Conservation (phyloP, 92 coral and sea anemone genomes). For the Bergia sp. region DNA sequence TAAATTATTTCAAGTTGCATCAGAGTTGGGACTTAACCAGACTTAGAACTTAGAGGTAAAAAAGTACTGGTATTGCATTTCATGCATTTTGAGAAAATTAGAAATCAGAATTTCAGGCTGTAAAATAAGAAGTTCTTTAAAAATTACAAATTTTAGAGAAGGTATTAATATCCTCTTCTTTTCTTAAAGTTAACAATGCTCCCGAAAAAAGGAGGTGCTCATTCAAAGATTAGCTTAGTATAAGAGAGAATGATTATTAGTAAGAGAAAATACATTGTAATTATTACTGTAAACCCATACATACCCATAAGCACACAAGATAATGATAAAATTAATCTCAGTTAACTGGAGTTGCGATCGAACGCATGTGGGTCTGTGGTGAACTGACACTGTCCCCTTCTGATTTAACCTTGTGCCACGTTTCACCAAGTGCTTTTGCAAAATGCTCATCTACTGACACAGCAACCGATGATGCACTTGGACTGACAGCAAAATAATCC, state of each 20-base stretch:
- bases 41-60: not conserved
- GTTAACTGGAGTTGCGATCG: constrained; percentile 81
- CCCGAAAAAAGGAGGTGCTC: not conserved
- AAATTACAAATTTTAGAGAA: too few species aligned
- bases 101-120: not conserved
- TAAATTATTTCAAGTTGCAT: too few species aligned
- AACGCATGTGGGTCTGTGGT: constrained; percentile 68
- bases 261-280: not conserved
- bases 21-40: not conserved
- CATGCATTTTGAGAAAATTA: not conserved
- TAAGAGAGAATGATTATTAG: too few species aligned
- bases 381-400: constrained; percentile 51
- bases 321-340: constrained; percentile 12
- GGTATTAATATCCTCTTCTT: too few species aligned
- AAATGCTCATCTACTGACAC: constrained; percentile 99
- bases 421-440: constrained; percentile 95
- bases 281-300: not conserved
- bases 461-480: constrained; percentile 73
- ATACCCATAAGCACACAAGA: not conserved
- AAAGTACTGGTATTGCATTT: not conserved
- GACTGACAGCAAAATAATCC: constrained; percentile 90
- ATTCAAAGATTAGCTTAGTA: not conserved
- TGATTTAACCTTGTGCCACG: constrained; percentile 80
- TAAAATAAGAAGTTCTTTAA: too few species aligned
- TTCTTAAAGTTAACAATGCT: too few species aligned